Evolutionary conservation across 2,113 vertebrate species (phyloP), one percentile per base, ranked within the genome.

Genomic region (Rattus rattus): DNA sequence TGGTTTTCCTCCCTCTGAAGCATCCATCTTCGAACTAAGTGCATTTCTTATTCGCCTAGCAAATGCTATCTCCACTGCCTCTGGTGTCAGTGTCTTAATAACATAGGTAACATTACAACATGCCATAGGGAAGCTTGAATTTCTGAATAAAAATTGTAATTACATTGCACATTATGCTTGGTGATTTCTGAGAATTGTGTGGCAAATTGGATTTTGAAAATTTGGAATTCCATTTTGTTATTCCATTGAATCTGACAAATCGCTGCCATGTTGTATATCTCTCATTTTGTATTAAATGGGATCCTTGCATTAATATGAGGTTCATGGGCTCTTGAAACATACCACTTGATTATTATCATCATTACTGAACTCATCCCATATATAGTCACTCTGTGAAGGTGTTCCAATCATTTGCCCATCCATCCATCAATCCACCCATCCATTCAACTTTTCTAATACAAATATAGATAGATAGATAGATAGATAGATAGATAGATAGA

Each of bases 121-220:
- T 91, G 72, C 85, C 77, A 75, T 47, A 49, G 80, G 49, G 56
- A 94, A 90, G 20, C 81, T n/a, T 86, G 80, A 54, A 90, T 70
- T 96, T 96, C 77, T 56, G 56, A 95, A 43, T 88, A 43, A 90
- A 86, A 59, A 7, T 52, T 47, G 7, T 83, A 94, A 89, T 65
- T 92, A 72, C 49, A 61, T 87, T 43, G 47, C 6, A 47, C 88
- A 92, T 85, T 61, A 19, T 49, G 77, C 17, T 93, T 8, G 0
- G 61, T 54, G n/a, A 49, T 87, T 91, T 94, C 81, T 73, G 67
- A 94, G 83, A 94, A 92, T 22, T 86, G 20, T 39, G 77, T 96
- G 89, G 43, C 65, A 59, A 36, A 36, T 70, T n/a, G 49, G 39
- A 70, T 94, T 93, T 72, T 67, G 36, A 67, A 14, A 30, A 11